A percentile compares a stretch with the other conserved stretches of the same genome.
phyloP scores from a whole-genome alignment of 2,797 vertebrate species.

The Enoplosus armatus region DNA sequence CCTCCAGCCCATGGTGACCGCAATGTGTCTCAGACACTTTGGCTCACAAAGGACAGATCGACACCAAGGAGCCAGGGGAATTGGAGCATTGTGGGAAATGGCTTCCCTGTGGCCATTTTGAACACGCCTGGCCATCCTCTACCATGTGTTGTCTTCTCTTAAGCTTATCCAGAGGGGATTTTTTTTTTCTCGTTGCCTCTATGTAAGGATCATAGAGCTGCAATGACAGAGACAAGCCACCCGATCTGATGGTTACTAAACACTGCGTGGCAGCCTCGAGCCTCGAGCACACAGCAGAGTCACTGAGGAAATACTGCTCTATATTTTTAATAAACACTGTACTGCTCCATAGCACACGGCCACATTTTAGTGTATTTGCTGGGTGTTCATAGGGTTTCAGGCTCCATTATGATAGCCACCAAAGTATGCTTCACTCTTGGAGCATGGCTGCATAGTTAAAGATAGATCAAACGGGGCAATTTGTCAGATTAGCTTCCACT shows the following conservation, averaged over 20 bases:
- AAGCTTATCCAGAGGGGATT: conserved; percentile 57
- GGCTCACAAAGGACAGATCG: conserved; percentile 80
- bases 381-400: too few relatives aligned
- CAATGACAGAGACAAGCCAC: conserved; percentile 46
- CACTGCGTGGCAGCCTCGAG: conserved; percentile 23
- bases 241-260: conserved; percentile 52
- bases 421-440: neutral
- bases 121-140: conserved; percentile 57
- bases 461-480: neutral
- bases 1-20: conserved; percentile 79
- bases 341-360: neutral
- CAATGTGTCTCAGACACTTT: conserved; percentile 81
- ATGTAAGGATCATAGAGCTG: conserved; percentile 57
- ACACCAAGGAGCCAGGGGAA: conserved; percentile 69
- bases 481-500: neutral
- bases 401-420: neutral
- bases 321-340: neutral
- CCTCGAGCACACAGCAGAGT: conserved; percentile 16
- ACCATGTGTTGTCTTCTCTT: conserved; percentile 58
- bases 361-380: neutral
- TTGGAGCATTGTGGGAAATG: conserved; percentile 72
- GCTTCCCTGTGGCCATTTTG: conserved; percentile 76
- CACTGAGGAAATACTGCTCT: neutral
- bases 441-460: neutral
- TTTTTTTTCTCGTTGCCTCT: conserved; percentile 18